Evolutionary conservation across 1,140 invertebrate species (phyloP), one percentile per base, ranked within the genome.

Genomic region (Lordiphosa collinella): DNA sequence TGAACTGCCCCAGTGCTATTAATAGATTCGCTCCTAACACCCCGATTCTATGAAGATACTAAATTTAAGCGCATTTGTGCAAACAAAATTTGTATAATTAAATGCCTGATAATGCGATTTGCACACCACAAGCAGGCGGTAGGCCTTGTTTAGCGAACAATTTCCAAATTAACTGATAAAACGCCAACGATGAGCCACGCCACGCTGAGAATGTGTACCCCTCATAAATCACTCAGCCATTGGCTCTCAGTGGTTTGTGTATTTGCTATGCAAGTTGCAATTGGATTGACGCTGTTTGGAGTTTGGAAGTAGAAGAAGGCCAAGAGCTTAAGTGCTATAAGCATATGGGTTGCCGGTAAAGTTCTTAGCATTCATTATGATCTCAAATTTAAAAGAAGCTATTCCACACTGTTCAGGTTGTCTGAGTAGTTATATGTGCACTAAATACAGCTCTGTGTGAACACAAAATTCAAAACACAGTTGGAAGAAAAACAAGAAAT

Each of bases 1-100:
- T 79, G 75, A 82, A 67, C 60, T 74, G 75, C 51, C 43, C 54
- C 38, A 14, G 47, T 50, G 25, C 46, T 75, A 63, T 73, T 59
- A 57, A 64, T 60, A 60, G 57, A 18, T 31, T 3, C 31, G 12
- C 38, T 14, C 14, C 18, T 4, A n/a, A 11, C 18, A 16, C 38
- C 31, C n/a, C 9, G 25, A 29, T 2, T 22, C 18, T 7, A 6
- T 5, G 37, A 7, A 51, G 54, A 6, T 52, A n/a, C 49, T 36
- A 25, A 53, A 47, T 43, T 59, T 29, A 35, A 44, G 43, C 43
- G 36, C 46, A 29, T 43, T 25, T 44, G 38, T 41, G 55, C 54
- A 61, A 57, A 25, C 57, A 14, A 44, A 12, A 36, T 64, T 46
- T 50, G 18, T 43, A 37, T 63, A 73, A 68, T 63, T 68, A 68